Base-by-base conservation (phyloP, 2,888 invertebrate genomes). In the Drosophila subquinaria region DNA sequence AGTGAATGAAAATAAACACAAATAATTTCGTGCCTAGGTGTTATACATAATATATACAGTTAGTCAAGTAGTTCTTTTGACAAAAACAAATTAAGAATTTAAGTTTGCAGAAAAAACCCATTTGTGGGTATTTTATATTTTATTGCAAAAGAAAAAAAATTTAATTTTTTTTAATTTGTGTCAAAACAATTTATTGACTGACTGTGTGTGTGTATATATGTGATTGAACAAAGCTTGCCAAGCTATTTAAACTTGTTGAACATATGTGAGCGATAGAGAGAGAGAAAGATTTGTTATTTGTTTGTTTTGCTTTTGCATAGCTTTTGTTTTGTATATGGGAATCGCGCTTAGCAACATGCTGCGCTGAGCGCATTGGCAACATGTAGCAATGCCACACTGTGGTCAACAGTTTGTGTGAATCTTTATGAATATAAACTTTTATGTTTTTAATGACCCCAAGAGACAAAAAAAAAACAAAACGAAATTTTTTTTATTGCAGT, bases 331-430 rank as follows among this genome's bases (percentile, higher is more conserved):
- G 45, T 45, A 45, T 4, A 47, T 27, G 23, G 10, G 17, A 23
- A 20, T 10, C 55, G 33, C 30, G 35, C 30, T 73, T 45, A 33
- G 74, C 68, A 76, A 55, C 76, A 79, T 76, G 79, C 30, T 61
- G 79, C 64, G 9, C 30, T 20, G 15, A 11, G 30, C n/a, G n/a
- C 13, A 13, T 42, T 50, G n/a, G 47, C 59, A 62, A 65, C 61
- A 65, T 56, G 74, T 63, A 4, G 30, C 23, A 15, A 36, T 30
- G 40, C 56, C 69, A 55, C 65, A 69, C 59, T 48, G 74, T 69
- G 61, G 73, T 65, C 11, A 55, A 74, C 68, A 79, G 65, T 51
- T 35, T 30, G 48, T 17, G 27, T 60, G 79, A 79, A 79, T 74
- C 47, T n/a, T 43, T 68, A 76, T 76, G 81, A 67, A 51, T 59